These are phyloP conservation scores for Oncorhynchus mykiss DNA, from an alignment of 2,113 vertebrate genomes.

Conservation along the genomic window DNA sequence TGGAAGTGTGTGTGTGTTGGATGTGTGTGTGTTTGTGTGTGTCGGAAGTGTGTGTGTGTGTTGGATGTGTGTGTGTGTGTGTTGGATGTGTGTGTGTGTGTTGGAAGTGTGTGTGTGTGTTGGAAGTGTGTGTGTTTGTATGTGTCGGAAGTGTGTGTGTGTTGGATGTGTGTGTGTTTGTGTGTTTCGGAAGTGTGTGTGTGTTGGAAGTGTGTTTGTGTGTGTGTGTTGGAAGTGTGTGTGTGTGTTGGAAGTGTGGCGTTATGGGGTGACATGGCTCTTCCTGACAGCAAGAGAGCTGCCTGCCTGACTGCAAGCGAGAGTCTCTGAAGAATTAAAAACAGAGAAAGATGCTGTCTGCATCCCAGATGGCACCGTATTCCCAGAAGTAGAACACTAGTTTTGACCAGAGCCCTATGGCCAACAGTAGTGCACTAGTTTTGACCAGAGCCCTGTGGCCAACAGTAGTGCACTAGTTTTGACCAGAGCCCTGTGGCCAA, in stretches of 20 bases:
- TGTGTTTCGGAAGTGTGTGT: too few species aligned
- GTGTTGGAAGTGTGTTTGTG: neutral
- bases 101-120: conserved; percentile 8
- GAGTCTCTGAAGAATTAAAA: conserved; percentile 39
- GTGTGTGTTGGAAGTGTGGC: neutral
- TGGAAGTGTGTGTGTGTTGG: too few species aligned
- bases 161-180: neutral
- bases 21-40: conserved; percentile 6
- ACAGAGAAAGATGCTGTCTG: conserved; percentile 14
- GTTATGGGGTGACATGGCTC: conserved; percentile 14
- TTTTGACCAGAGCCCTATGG: too few species aligned
- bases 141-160: too few species aligned
- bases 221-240: conserved; percentile 8
- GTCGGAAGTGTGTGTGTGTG: conserved; percentile 31
- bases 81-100: neutral
- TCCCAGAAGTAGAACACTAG: too few species aligned
- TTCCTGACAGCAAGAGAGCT: conserved; percentile 34
- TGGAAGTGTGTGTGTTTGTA: too few species aligned
- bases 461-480: too few species aligned
- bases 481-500: too few species aligned
- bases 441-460: too few species aligned
- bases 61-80: too few species aligned
- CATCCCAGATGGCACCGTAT: too few species aligned
- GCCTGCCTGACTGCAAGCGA: conserved; percentile 13
- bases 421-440: too few species aligned